Percentiles rank a stretch among this genome's conserved stretches.
Conservation (phyloP, 2,797 vertebrate genomes). For the Scolopax bukidnonensis region DNA sequence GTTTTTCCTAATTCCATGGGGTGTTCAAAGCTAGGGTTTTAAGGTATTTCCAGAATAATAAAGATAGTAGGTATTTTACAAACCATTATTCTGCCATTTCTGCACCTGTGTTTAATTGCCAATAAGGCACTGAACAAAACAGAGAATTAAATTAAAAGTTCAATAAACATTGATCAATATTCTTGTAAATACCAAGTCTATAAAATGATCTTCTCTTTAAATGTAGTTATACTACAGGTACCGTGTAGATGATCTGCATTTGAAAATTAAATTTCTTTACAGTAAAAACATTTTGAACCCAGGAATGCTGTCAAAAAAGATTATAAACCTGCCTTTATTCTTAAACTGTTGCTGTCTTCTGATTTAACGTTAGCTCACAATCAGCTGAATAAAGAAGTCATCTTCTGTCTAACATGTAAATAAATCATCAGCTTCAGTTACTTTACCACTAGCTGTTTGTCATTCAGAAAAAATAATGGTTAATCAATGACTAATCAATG, state of each 20-base stretch:
- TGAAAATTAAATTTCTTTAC: slow-evolving; percentile 52
- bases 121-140: slow-evolving; percentile 77
- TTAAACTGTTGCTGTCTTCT: slow-evolving; percentile 47
- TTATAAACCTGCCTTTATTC: slow-evolving; percentile 24
- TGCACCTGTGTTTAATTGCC: slow-evolving; percentile 74
- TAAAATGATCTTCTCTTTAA: slow-evolving; percentile 79
- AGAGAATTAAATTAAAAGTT: slow-evolving; percentile 85
- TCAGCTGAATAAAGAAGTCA: slow-evolving; percentile 81
- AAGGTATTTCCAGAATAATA: slow-evolving; percentile 46
- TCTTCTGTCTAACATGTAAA: slow-evolving; percentile 83
- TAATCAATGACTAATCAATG: slow-evolving; percentile 88
- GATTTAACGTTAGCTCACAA: slow-evolving; percentile 71
- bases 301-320: slow-evolving; percentile 1
- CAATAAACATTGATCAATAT: slow-evolving; percentile 82
- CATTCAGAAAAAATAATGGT: slow-evolving; percentile 89
- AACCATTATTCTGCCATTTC: slow-evolving; percentile 55
- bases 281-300: slow-evolving; percentile 33
- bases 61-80: slow-evolving; percentile 13
- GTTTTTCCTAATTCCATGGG: background rate
- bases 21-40: background rate
- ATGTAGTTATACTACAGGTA: slow-evolving; percentile 72
- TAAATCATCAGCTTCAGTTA: slow-evolving; percentile 87
- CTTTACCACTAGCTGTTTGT: slow-evolving; percentile 86
- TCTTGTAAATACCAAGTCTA: slow-evolving; percentile 82
- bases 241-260: background rate